Conservation (phyloP, 2,113 vertebrate species). For the Bos javanicus region DNA sequence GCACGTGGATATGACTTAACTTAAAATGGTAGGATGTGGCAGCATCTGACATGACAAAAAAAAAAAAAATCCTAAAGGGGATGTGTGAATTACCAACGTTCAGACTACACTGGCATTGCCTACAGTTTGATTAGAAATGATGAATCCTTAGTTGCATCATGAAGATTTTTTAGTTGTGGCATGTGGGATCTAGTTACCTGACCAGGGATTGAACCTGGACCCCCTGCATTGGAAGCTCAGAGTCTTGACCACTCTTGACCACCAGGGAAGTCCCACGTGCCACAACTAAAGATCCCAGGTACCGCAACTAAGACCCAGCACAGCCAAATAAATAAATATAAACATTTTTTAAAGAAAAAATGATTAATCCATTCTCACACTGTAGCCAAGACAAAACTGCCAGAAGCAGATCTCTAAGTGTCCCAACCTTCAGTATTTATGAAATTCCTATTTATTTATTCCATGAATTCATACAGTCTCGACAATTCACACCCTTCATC, state of each 20-base stretch:
- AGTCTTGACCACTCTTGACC: background rate
- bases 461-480: background rate
- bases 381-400: background rate
- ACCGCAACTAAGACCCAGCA: background rate
- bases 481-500: background rate
- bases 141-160: background rate
- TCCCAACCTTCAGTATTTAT: background rate
- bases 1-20: background rate
- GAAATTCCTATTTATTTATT: background rate
- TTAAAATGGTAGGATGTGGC: background rate
- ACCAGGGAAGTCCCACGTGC: background rate
- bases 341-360: background rate
- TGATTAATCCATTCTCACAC: background rate
- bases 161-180: background rate
- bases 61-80: background rate
- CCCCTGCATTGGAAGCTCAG: background rate
- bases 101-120: background rate
- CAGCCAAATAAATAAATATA: background rate
- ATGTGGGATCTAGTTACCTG: background rate
- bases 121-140: background rate
- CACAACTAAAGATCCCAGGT: background rate
- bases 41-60: background rate
- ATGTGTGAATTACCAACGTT: background rate
- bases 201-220: background rate
- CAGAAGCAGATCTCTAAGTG: background rate